These are phyloP conservation scores for Mimachlamys varia DNA, from an alignment of 2,888 invertebrate genomes.

Conservation along the genomic window DNA sequence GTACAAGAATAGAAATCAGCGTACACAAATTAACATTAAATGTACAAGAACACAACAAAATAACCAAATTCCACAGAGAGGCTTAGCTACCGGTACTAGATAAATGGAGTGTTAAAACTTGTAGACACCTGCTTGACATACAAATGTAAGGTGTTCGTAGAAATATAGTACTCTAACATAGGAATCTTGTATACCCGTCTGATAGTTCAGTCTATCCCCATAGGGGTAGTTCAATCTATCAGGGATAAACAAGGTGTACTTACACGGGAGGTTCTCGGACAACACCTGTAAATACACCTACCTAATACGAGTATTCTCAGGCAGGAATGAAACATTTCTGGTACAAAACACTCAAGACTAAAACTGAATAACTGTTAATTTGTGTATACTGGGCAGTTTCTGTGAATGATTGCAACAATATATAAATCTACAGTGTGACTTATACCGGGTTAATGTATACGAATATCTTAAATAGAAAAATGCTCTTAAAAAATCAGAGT, in stretches of 20 bases:
- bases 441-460: background rate
- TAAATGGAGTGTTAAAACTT: background rate
- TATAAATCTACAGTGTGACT: background rate
- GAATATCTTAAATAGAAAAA: background rate
- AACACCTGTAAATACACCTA: background rate
- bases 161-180: background rate
- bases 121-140: background rate
- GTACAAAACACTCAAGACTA: background rate
- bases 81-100: no score
- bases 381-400: background rate
- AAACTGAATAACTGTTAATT: background rate
- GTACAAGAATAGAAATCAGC: background rate
- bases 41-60: background rate
- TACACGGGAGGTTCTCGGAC: background rate
- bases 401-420: background rate
- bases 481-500: background rate
- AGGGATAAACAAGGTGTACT: background rate
- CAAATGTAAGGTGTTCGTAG: background rate
- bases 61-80: background rate
- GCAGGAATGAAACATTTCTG: background rate
- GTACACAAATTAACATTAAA: background rate
- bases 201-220: background rate
- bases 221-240: background rate
- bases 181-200: background rate
- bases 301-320: background rate